Evolutionary conservation across 2,888 invertebrate species (phyloP).

Genomic region (Meteorus cinctellus): DNA sequence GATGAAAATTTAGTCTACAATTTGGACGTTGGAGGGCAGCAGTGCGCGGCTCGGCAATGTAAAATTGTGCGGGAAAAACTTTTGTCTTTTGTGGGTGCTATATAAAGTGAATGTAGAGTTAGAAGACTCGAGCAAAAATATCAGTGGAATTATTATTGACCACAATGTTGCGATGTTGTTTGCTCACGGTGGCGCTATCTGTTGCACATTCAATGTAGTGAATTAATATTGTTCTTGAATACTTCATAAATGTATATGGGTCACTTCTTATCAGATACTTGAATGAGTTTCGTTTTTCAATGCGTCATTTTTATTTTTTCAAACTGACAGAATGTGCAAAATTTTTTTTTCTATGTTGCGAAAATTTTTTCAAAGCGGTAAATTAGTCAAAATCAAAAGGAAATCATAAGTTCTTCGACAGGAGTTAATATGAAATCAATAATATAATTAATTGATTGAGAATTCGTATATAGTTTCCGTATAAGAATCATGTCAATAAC

Average conservation of each 20-base stretch:
- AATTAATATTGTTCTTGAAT: not conserved
- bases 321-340: too few relatives aligned
- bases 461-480: too few relatives aligned
- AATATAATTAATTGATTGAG: too few relatives aligned
- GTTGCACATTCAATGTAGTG: constrained; percentile 8
- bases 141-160: constrained; percentile 7
- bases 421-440: too few relatives aligned
- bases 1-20: constrained; percentile 32
- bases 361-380: too few relatives aligned
- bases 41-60: constrained; percentile 55
- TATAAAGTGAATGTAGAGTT: not conserved
- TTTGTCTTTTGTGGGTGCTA: not conserved
- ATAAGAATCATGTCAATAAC: too few relatives aligned
- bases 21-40: constrained; percentile 59
- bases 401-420: too few relatives aligned
- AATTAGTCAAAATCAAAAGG: too few relatives aligned
- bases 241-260: not conserved
- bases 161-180: not conserved
- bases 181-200: constrained; percentile 39
- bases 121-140: not conserved
- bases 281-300: too few relatives aligned
- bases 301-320: not conserved
- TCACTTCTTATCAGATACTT: too few relatives aligned
- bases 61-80: not conserved
- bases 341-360: too few relatives aligned